Evolutionary conservation across 2,888 invertebrate genomes (phyloP).

Genomic region (Matsumyia berberina): DNA sequence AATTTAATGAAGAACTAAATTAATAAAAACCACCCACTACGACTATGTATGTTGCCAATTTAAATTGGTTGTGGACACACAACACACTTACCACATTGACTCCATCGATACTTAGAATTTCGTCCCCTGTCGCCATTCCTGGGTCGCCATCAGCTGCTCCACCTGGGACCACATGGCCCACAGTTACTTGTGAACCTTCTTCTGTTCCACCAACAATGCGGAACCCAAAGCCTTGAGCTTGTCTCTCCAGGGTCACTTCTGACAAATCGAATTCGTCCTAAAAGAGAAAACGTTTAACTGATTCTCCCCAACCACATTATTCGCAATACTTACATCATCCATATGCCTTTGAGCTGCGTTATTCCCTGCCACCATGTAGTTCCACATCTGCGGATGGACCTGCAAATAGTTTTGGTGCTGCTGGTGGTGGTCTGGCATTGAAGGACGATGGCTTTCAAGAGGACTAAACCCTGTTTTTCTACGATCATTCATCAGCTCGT

Average conservation of each 20-base stretch:
- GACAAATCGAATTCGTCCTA: constrained; percentile 81
- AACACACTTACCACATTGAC: constrained; percentile 90
- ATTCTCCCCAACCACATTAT: neutral
- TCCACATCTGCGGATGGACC: constrained; percentile 60
- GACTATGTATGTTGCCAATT: no score
- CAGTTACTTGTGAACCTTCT: constrained; percentile 97
- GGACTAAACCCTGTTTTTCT: constrained; percentile 82
- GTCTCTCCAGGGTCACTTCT: constrained; percentile 91
- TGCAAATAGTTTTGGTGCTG: constrained; percentile 64
- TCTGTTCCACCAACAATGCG: constrained; percentile 99
- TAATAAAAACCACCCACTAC: no score
- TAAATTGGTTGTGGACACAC: no score
- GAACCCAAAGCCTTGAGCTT: constrained; percentile 98
- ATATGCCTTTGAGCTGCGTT: constrained; percentile 51
- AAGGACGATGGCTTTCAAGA: constrained; percentile 79
- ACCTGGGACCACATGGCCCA: constrained; percentile 98
- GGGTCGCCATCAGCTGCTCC: constrained; percentile 97
- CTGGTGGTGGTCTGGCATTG: constrained; percentile 57
- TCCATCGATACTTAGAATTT: constrained; percentile 97
- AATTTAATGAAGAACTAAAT: constrained; percentile 71
- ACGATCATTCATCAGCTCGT: constrained; percentile 82
- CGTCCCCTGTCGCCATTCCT: constrained; percentile 95
- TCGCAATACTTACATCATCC: constrained; percentile 49
- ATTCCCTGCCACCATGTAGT: constrained; percentile 66
- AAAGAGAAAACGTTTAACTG: constrained; percentile 30